Evolutionary conservation across 2,888 invertebrate genomes (phyloP), one percentile per base, ranked within the genome.

Genomic region (Drosophila aldrichi): DNA sequence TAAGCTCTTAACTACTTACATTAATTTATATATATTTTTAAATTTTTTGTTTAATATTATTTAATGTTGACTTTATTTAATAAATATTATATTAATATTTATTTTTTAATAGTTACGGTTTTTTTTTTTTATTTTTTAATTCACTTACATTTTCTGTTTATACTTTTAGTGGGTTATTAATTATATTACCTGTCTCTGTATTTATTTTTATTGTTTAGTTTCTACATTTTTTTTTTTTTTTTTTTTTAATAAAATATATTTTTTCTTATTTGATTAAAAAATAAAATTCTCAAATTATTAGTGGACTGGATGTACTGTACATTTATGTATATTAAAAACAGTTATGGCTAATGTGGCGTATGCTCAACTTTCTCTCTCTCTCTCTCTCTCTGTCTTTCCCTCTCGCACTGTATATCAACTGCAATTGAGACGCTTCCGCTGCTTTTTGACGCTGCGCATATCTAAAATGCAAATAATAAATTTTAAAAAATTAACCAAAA

Each of bases 401-500:
- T 14, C 32, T 34, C 20, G 3, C 34, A 14, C 52, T 40, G 38
- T 36, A 12, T 51, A 25, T 54, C 25, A 25, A 43, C 10, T 69
- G 76, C 78, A 77, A 38, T 74, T 61, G 62, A 65, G 40, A 44
- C 40, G 58, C 46, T 72, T 77, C 74, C 79, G 79, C 52, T 52
- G 51, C 20, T 66, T 77, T 77, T 55, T 4, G 16, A 8, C 56
- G 32, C 62, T 69, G 22, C 65, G 78, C 74, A 63, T 74, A 77
- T 62, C 74, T 57, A 52, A 78, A 78, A 69, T 77, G 76, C 76
- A 77, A 74, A 78, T 60, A 77, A 74, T 54, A 60, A 61, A 61
- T 70, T 61, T 62, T 12, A 7, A 16, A 48, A 48, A 58, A 58
- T 48, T 58, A 38, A 46, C 36, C 36, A 46, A 48, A 58, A 64